Evolutionary conservation across 2,113 vertebrate species (phyloP), one percentile per base, ranked within the genome.

Genomic region (Empidonax alnorum): DNA sequence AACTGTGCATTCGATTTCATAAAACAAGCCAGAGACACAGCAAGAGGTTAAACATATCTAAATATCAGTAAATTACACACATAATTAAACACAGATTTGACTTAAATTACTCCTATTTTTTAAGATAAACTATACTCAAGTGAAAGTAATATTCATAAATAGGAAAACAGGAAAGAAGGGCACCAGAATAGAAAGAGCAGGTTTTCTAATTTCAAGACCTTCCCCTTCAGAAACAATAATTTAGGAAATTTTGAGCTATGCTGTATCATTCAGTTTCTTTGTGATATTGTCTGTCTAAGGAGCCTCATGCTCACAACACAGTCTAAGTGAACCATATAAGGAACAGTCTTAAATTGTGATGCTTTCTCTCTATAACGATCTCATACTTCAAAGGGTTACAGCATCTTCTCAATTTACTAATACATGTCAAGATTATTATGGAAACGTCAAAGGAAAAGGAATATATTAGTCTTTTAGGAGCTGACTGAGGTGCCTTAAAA

Each of bases 11-110:
- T 96, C 1, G 0, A 92, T 94, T 97, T 94, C 84, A 83, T 95
- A 93, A 95, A 96, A 65, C 25, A 89, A 94, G 68, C 73, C 89
- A 90, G 83, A 96, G 49, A 92, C 87, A 81, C 95, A 93, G 95
- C 87, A 94, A 93, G 94, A 95, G 47, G 75, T 88, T 96, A 94
- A 96, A 88, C 56, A 90, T 95, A 96, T 92, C 94, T 94, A 95
- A 95, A 93, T 96, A 96, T 90, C 90, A 92, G 90, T 90, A 96
- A 96, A 97, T 97, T 97, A 95, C 79, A 96, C 85, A 93, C 90
- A 81, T 88, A 96, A 96, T 95, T 96, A 97, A 96, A 90, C 75
- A 94, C 35, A 65, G 72, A 93, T 96, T 95, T 96, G 72, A 95
- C 78, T 97, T 93, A 59, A 91, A 81, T 94, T 94, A 61, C 65